These are phyloP conservation scores for Lasioglossum lativentre DNA, from an alignment of 2,888 invertebrate genomes.

Conservation along the genomic window DNA sequence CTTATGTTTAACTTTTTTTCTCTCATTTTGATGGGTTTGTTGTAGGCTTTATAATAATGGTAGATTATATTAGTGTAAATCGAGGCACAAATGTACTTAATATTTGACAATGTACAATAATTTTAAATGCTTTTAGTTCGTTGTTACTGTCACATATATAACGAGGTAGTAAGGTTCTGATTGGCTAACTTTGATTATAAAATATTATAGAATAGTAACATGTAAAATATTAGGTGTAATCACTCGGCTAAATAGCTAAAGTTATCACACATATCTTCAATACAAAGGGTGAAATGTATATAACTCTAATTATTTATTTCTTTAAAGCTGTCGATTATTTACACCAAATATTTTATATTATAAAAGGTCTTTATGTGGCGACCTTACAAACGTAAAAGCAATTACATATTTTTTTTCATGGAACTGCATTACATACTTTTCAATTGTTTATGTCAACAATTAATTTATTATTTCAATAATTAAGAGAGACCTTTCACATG, in stretches of 20 bases:
- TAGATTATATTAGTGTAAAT: background rate
- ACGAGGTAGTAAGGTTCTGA: background rate
- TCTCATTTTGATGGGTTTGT: background rate
- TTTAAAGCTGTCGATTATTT: background rate
- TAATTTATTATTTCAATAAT: no score
- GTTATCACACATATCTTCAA: background rate
- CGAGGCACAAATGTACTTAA: background rate
- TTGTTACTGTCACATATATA: background rate
- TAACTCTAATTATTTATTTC: background rate
- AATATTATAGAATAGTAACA: background rate
- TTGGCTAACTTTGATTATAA: background rate
- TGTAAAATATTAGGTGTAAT: background rate
- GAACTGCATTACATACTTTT: background rate
- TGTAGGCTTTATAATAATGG: background rate
- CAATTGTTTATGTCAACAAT: no score
- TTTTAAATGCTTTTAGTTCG: background rate
- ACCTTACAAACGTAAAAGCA: background rate
- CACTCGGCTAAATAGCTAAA: background rate
- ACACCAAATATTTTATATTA: background rate
- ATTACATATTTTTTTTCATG: background rate
- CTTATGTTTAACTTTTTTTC: background rate
- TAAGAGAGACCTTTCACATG: no score
- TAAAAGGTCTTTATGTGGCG: background rate
- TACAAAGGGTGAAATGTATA: background rate
- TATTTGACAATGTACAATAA: background rate